phyloP scores from a whole-genome alignment of 92 coral and sea anemone species.

The Heteractis magnifica region DNA sequence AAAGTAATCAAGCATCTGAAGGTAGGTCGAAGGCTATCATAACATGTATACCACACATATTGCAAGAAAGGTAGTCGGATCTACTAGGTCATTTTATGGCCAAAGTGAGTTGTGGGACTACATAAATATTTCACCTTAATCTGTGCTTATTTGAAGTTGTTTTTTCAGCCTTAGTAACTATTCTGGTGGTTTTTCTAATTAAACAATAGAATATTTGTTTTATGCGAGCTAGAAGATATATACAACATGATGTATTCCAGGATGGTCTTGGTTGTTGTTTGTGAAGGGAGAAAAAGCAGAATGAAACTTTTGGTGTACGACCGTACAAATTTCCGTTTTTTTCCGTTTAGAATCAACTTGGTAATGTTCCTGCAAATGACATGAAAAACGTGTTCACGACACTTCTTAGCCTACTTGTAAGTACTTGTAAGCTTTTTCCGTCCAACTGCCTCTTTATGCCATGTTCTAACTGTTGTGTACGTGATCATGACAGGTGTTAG shows the following conservation, averaged over 20 bases:
- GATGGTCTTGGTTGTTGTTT: too few species aligned
- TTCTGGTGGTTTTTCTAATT: too few species aligned
- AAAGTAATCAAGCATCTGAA: conserved; percentile 77
- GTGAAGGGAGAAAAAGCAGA: too few species aligned
- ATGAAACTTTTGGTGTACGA: too few species aligned
- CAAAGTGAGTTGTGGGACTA: too few species aligned
- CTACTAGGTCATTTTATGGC: too few species aligned
- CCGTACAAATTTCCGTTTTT: not conserved
- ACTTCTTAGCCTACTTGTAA: conserved; percentile 70
- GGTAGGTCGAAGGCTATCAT: conserved; percentile 25
- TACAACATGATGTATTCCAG: too few species aligned
- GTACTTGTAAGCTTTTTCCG: not conserved
- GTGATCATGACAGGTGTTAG: conserved; percentile 47
- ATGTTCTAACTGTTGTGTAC: not conserved
- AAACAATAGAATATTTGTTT: too few species aligned
- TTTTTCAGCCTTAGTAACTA: too few species aligned
- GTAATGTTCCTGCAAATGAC: conserved; percentile 84
- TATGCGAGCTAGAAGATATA: too few species aligned
- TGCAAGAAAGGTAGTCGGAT: not conserved
- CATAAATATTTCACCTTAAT: too few species aligned
- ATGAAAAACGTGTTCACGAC: conserved; percentile 79
- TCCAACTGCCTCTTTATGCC: not conserved
- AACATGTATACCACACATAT: not conserved
- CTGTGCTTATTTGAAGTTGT: too few species aligned
- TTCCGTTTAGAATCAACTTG: conserved; percentile 53